Percentiles rank a stretch among this genome's conserved stretches.
Conservation (phyloP, 2,888 invertebrate species). For the Pristionchus japonicus region DNA sequence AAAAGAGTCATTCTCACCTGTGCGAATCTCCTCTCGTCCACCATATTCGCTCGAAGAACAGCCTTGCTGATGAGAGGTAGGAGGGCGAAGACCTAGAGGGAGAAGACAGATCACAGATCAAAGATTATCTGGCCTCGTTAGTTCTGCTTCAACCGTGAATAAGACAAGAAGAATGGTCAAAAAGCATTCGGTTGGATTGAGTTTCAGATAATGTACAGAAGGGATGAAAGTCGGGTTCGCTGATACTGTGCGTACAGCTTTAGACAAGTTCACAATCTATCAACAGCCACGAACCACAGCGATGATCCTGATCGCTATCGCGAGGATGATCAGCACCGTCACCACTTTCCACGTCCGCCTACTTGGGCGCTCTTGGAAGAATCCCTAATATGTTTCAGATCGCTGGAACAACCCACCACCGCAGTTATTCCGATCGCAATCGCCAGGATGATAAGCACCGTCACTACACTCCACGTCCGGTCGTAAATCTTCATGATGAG, state of each 20-base stretch:
- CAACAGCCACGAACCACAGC: too few relatives aligned
- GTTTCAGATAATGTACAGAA: too few relatives aligned
- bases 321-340: too few relatives aligned
- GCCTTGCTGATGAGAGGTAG: background rate
- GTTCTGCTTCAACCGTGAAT: too few relatives aligned
- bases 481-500: background rate
- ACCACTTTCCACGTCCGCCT: background rate
- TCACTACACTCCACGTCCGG: background rate
- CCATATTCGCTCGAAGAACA: background rate
- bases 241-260: too few relatives aligned
- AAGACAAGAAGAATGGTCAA: too few relatives aligned
- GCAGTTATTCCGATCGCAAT: background rate
- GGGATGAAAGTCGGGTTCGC: too few relatives aligned
- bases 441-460: background rate
- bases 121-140: background rate
- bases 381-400: too few relatives aligned
- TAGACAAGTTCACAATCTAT: too few relatives aligned
- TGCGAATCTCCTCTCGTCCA: background rate
- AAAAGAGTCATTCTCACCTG: background rate
- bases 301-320: too few relatives aligned
- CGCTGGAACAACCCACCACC: background rate
- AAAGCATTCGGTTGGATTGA: too few relatives aligned
- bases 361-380: too few relatives aligned
- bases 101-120: background rate
- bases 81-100: background rate